phyloP scores from a whole-genome alignment of 2,888 invertebrate genomes.

The Clistopyga incitator region DNA sequence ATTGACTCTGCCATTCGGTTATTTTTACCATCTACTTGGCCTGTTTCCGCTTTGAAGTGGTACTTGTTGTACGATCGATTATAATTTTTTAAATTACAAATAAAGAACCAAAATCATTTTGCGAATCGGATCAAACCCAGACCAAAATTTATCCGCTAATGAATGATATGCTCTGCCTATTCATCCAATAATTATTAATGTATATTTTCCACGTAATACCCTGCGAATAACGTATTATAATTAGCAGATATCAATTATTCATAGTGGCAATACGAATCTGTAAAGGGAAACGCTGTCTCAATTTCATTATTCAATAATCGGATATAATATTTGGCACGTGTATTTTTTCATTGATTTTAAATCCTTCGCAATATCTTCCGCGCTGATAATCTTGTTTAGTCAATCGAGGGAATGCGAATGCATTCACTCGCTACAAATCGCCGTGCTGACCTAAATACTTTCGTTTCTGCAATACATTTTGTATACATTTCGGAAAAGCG shows the following conservation, averaged over 20 bases:
- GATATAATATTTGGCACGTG: background rate
- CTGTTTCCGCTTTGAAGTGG: background rate
- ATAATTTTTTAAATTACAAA: background rate
- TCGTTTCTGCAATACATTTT: constrained; percentile 15
- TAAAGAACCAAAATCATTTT: background rate
- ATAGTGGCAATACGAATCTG: background rate
- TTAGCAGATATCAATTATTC: background rate
- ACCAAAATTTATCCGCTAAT: background rate
- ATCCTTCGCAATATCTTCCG: constrained; percentile 15
- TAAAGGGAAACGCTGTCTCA: background rate
- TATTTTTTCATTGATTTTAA: background rate
- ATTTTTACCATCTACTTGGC: background rate
- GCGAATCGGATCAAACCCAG: background rate
- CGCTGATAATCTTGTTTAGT: constrained; percentile 23
- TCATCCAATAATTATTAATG: background rate
- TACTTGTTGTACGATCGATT: background rate
- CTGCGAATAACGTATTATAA: background rate
- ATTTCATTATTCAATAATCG: constrained; percentile 19
- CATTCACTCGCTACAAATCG: constrained; percentile 39
- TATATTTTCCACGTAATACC: background rate
- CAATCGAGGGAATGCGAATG: constrained; percentile 31
- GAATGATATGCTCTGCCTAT: background rate
- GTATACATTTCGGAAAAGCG: background rate
- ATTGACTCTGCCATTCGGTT: constrained; percentile 7
- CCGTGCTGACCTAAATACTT: constrained; percentile 45